phyloP scores from a whole-genome alignment of 2,888 invertebrate species.

The Drosophila kokeensis region DNA sequence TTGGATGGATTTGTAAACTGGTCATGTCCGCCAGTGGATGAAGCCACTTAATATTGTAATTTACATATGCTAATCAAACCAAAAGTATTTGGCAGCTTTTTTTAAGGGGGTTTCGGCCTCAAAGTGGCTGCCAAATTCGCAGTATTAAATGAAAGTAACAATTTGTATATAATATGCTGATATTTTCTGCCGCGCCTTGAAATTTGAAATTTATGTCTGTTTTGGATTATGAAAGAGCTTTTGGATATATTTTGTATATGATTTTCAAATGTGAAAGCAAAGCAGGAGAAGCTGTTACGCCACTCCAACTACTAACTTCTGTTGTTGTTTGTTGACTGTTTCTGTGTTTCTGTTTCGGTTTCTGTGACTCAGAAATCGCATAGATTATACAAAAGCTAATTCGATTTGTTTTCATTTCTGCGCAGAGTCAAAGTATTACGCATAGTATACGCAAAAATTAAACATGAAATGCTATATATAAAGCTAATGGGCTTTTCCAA shows the following conservation, averaged over 20 bases:
- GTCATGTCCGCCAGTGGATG: slow-evolving; percentile 7
- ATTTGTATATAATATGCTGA: not conserved
- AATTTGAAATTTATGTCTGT: not conserved
- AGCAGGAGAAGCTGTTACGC: slow-evolving; percentile 1
- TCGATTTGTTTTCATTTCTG: slow-evolving; percentile 2
- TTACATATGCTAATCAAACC: slow-evolving; percentile 11
- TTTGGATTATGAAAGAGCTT: slow-evolving; percentile 11
- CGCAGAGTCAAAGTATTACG: not conserved
- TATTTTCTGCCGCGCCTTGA: slow-evolving; percentile 3
- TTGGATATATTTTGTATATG: not conserved
- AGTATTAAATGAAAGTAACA: slow-evolving; percentile 9
- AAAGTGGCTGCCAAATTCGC: slow-evolving; percentile 4
- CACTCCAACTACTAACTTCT: not conserved
- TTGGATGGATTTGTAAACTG: not conserved
- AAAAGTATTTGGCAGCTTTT: not conserved
- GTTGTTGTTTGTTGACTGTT: not conserved
- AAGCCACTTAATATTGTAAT: not conserved
- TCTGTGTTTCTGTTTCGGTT: too few relatives aligned
- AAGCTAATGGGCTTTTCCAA: not conserved
- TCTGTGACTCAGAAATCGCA: not conserved
- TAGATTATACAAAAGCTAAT: not conserved
- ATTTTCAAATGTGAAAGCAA: slow-evolving; percentile 9
- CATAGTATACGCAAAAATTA: not conserved
- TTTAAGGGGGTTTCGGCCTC: not conserved
- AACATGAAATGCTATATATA: not conserved